A percentile compares a stretch with the other conserved stretches of the same genome.
These are phyloP conservation scores for Ornithoptera alexandrae DNA, from an alignment of 2,888 invertebrate species.

Conservation along the genomic window DNA sequence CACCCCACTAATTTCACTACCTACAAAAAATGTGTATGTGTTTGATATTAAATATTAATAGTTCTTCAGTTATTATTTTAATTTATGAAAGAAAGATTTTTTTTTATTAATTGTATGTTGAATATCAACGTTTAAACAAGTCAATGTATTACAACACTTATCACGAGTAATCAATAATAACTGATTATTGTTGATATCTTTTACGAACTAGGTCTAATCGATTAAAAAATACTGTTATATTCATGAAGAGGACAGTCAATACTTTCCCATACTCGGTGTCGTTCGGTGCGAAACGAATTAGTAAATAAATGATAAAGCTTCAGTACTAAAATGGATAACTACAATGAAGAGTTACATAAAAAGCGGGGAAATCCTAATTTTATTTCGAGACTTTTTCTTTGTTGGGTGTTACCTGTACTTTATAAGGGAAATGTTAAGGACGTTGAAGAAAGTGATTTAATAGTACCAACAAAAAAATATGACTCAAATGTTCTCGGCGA, in stretches of 20 bases:
- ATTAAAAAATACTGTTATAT: conserved; percentile 17
- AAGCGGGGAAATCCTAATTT: conserved; percentile 59
- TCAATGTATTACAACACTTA: conserved; percentile 14
- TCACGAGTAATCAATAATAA: conserved; percentile 14
- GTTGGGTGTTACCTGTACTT: conserved; percentile 73
- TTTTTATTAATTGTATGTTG: neutral
- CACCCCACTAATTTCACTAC: no score
- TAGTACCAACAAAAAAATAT: conserved; percentile 80
- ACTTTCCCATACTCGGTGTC: neutral
- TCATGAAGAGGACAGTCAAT: conserved; percentile 3
- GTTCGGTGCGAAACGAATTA: conserved; percentile 4
- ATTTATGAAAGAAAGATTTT: neutral
- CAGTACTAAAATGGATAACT: conserved; percentile 33
- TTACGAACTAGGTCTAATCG: conserved; percentile 17
- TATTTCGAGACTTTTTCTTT: conserved; percentile 63
- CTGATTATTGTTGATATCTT: conserved; percentile 19
- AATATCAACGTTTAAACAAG: neutral
- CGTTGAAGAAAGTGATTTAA: conserved; percentile 83
- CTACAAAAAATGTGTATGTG: no score
- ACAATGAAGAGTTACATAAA: conserved; percentile 35
- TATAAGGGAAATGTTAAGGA: conserved; percentile 79
- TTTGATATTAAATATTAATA: no score
- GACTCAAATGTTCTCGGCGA: conserved; percentile 81
- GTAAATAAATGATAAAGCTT: conserved; percentile 5
- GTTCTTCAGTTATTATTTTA: no score